A percentile compares a stretch with the other conserved stretches of the same genome.
These are phyloP conservation scores for Leptinotarsa peninsularis DNA, from an alignment of 2,888 invertebrate genomes.

Conservation along the genomic window DNA sequence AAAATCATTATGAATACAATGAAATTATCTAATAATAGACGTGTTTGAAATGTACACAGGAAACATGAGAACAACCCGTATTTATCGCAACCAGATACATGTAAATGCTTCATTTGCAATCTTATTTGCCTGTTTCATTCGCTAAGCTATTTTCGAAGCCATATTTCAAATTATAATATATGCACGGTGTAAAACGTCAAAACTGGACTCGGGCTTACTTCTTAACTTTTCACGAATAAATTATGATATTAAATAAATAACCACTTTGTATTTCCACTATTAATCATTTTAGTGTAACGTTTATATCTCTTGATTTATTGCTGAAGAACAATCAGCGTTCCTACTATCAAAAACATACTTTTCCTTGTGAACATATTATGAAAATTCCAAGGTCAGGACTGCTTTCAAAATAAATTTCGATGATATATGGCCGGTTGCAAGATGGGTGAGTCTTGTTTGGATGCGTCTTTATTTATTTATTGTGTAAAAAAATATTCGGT, in stretches of 20 bases:
- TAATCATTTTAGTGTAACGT: conserved; percentile 58
- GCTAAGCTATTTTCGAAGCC: conserved; percentile 44
- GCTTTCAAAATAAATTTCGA: conserved; percentile 32
- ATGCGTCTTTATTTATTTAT: conserved; percentile 10
- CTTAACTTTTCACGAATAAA: conserved; percentile 60
- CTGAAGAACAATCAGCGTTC: conserved; percentile 37
- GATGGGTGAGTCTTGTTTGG: conserved; percentile 4
- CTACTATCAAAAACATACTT: conserved; percentile 39
- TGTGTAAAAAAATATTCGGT: background rate
- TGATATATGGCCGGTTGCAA: conserved; percentile 21
- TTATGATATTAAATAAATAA: conserved; percentile 61
- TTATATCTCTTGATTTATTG: conserved; percentile 54
- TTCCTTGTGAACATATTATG: conserved; percentile 28
- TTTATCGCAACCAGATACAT: background rate
- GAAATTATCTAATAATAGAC: too few relatives aligned
- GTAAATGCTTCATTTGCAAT: conserved; percentile 7
- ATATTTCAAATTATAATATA: conserved; percentile 64
- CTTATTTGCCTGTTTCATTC: conserved; percentile 39
- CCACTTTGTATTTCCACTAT: conserved; percentile 52
- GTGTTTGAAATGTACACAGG: background rate
- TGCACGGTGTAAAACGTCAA: conserved; percentile 59
- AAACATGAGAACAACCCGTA: background rate
- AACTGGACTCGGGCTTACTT: conserved; percentile 60
- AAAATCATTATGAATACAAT: too few relatives aligned
- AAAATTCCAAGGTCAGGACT: conserved; percentile 34